Conservation (phyloP, 2,888 invertebrate species). For the Geotrupes spiniger region DNA sequence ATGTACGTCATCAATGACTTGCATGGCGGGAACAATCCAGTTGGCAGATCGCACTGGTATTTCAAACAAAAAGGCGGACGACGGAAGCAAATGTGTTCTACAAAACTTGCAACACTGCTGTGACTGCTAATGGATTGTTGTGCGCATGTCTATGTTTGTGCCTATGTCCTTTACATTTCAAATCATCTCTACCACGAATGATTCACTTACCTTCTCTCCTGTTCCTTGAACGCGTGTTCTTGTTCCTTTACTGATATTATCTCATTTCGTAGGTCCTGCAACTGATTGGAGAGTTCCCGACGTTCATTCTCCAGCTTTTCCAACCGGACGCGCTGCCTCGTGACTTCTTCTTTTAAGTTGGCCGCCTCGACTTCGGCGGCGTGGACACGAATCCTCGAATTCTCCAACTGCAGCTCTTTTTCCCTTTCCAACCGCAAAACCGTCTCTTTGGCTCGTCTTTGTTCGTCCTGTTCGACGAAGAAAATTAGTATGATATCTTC, state of each 20-base stretch:
- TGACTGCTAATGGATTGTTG: too few relatives aligned
- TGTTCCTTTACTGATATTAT: slow-evolving; percentile 52
- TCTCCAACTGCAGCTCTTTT: slow-evolving; percentile 73
- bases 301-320: slow-evolving; percentile 62
- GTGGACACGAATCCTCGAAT: slow-evolving; percentile 69
- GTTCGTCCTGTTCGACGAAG: slow-evolving; percentile 71
- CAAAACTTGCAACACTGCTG: too few relatives aligned
- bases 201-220: slow-evolving; percentile 43
- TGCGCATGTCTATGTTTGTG: too few relatives aligned
- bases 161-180: too few relatives aligned
- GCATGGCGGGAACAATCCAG: too few relatives aligned
- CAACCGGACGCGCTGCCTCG: slow-evolving; percentile 60
- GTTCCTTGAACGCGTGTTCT: slow-evolving; percentile 41
- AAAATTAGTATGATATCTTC: too few relatives aligned
- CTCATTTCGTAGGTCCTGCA: slow-evolving; percentile 57
- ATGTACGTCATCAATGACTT: too few relatives aligned
- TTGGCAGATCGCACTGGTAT: too few relatives aligned
- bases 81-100: too few relatives aligned
- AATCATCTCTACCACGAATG: too few relatives aligned
- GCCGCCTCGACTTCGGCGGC: slow-evolving; percentile 66
- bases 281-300: slow-evolving; percentile 54
- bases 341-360: slow-evolving; percentile 64
- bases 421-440: slow-evolving; percentile 82
- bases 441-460: slow-evolving; percentile 79
- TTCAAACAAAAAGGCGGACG: too few relatives aligned